Percentiles rank a stretch among this genome's conserved stretches.
Evolutionary conservation across 2,113 vertebrate species (phyloP).

Genomic region (Motacilla tschutschensis): DNA sequence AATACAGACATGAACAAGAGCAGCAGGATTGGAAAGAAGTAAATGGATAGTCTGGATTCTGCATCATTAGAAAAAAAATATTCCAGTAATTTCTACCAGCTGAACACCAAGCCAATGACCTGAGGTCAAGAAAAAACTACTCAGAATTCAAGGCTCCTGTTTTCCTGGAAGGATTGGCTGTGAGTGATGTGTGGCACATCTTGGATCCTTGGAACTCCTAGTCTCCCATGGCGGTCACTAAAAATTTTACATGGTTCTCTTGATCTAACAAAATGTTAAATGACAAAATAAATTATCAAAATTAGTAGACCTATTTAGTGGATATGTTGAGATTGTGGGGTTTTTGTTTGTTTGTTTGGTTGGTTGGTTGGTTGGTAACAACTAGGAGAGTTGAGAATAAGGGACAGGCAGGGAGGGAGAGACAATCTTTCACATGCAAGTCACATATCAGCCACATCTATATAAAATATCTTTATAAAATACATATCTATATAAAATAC

Average conservation of each 20-base stretch:
- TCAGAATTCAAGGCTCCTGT: neutral
- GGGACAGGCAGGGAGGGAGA: rapidly evolving
- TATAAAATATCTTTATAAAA: neutral
- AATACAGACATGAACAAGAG: neutral
- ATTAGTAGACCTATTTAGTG: neutral
- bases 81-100: neutral
- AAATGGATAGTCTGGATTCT: neutral
- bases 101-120: neutral
- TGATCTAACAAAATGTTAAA: neutral
- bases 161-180: neutral
- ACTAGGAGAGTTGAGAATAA: neutral
- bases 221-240: neutral
- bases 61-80: neutral
- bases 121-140: neutral
- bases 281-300: neutral
- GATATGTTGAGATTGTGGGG: rapidly evolving
- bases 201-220: neutral
- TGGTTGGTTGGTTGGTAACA: neutral
- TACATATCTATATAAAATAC: neutral
- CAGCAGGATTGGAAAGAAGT: neutral
- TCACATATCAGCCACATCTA: neutral
- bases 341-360: neutral
- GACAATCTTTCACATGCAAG: neutral
- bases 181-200: rapidly evolving
- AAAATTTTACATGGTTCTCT: neutral